phyloP scores from a whole-genome alignment of 2,797 vertebrate genomes.

The Scarus forsteni region DNA sequence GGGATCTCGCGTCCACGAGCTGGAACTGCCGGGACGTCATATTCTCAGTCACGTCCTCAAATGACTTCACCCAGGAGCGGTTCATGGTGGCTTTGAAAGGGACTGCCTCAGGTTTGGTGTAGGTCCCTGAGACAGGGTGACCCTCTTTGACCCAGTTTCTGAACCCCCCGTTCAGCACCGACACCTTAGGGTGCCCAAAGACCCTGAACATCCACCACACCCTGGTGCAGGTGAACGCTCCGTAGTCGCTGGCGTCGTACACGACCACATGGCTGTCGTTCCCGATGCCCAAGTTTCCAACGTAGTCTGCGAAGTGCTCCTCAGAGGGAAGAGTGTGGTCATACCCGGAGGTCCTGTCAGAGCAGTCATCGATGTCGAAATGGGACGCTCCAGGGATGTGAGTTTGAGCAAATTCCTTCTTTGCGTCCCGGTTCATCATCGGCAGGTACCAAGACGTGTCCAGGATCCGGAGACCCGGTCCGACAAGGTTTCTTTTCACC shows the following conservation, averaged over 20 bases:
- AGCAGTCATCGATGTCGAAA: slow-evolving; percentile 92
- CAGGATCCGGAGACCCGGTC: slow-evolving; percentile 82
- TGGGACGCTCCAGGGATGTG: slow-evolving; percentile 90
- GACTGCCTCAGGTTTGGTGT: slow-evolving; percentile 61
- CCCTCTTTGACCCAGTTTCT: slow-evolving; percentile 88
- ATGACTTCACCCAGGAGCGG: slow-evolving; percentile 85
- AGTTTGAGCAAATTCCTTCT: slow-evolving; percentile 83
- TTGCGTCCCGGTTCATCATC: slow-evolving; percentile 79
- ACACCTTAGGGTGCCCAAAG: slow-evolving; percentile 89
- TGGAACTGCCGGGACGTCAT: slow-evolving; percentile 82
- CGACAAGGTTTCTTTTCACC: slow-evolving; percentile 72
- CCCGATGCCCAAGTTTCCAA: slow-evolving; percentile 85
- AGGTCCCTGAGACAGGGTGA: slow-evolving; percentile 79
- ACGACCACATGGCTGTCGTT: slow-evolving; percentile 90
- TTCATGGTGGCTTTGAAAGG: slow-evolving; percentile 83
- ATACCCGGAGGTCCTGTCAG: slow-evolving; percentile 82
- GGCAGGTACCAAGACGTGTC: slow-evolving; percentile 93
- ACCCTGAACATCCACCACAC: slow-evolving; percentile 95
- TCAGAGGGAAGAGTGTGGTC: slow-evolving; percentile 89
- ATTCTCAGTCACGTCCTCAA: slow-evolving; percentile 88
- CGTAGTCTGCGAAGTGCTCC: slow-evolving; percentile 84
- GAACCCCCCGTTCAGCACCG: slow-evolving; percentile 90
- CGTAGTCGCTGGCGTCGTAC: slow-evolving; percentile 89
- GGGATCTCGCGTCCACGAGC: slow-evolving; percentile 88
- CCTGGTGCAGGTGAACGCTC: slow-evolving; percentile 83